Base-by-base conservation (phyloP, 2,797 vertebrate species). In the Onychomys leucogaster region DNA sequence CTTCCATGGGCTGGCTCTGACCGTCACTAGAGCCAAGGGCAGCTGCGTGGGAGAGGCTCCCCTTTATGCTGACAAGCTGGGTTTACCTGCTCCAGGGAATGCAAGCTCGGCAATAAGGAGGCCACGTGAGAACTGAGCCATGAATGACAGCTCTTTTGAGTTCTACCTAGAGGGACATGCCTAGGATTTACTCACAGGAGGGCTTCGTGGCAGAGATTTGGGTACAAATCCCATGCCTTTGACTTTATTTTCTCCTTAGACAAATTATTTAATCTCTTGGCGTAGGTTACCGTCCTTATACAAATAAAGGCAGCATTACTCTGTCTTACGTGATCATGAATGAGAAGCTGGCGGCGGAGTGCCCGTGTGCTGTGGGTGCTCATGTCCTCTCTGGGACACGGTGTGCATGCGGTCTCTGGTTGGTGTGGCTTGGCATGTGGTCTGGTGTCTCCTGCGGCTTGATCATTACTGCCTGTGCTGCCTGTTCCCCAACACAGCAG, bases 361-460 rank as follows among this genome's bases (percentile, higher is more conserved):
- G 17, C 49, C 8, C 2, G 65, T 12, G 21, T 14, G 32, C 17
- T 3, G 23, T 21, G 25, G 52, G 52, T 23, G 10, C 55, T 32
- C 1, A 2, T 1, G 16, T 63, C 75, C 65, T 59, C 7, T 52
- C 46, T 1, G 61, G 83, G 63, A 46, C 0, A 0, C 16, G 23
- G 32, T 32, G 11, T 16, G 2, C 19, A 37, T 43, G 16, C 0
- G 0, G 13, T 34, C 7, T 19, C 46, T 2, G 67, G 83, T 12
- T 13, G 37, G 7, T 0, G 2, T 5, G 32, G 17, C 1, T 16
- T 0, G 25, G 57, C 6, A 1, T 1, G 1, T 37, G n/a, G 76
- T 34, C 34, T 16, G 1, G 8, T 12, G 69, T 9, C 27, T 46
- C 71, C 55, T 34, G 37, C 41, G 19, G 37, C 67, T 21, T 63